These are phyloP conservation scores for Pseudorhombus dupliciocellatus DNA, from an alignment of 2,113 vertebrate genomes.

Conservation along the genomic window DNA sequence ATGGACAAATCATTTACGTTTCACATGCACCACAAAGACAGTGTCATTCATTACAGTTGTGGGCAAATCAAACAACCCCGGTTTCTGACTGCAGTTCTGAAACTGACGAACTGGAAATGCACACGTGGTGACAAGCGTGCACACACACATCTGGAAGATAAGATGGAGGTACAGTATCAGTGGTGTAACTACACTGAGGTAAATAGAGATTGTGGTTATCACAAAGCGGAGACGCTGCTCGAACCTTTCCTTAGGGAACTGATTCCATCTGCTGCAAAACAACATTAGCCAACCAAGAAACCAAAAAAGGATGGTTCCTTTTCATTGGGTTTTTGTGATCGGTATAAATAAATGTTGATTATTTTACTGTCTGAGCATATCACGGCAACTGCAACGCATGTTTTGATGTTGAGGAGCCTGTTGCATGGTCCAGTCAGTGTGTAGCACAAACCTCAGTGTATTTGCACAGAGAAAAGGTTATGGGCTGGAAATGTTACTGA, in stretches of 20 bases:
- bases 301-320: background rate
- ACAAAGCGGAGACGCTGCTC: constrained; percentile 40
- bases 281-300: background rate
- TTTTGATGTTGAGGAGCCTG: constrained; percentile 1
- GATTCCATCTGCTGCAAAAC: constrained; percentile 8
- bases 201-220: constrained; percentile 59
- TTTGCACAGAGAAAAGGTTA: constrained; percentile 61
- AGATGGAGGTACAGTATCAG: constrained; percentile 66
- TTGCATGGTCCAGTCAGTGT: constrained; percentile 13
- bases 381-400: too few relatives aligned
- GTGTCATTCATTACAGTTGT: background rate
- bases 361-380: background rate
- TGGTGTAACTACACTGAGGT: constrained; percentile 39
- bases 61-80: background rate
- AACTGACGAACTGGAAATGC: background rate
- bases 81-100: background rate
- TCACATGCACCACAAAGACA: background rate
- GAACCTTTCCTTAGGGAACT: constrained; percentile 12
- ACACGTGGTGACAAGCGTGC: background rate
- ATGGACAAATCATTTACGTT: background rate
- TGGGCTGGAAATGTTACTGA: constrained; percentile 28
- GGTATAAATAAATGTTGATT: background rate
- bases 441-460: constrained; percentile 48
- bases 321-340: background rate
- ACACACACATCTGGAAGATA: constrained; percentile 64